Base-by-base conservation (phyloP, 2,888 invertebrate genomes). In the Caenorhabditis sp. region DNA sequence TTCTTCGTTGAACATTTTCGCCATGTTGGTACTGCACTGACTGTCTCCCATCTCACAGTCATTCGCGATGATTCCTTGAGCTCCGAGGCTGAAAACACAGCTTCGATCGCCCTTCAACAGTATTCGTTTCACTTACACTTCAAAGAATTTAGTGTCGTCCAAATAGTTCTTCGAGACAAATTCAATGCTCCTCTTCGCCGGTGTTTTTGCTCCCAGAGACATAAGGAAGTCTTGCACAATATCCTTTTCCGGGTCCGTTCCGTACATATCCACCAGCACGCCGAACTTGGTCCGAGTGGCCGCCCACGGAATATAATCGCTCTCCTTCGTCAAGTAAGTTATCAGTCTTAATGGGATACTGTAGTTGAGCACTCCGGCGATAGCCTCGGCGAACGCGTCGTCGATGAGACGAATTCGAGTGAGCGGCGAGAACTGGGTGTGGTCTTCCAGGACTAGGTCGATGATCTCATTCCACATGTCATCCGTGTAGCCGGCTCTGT, bases 401-500 rank as follows among this genome's bases (percentile, higher is more conserved):
- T 78, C 77, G 30, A 84, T 74, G 3, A 84, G 20, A n/a, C 81
- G 77, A 30, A 72, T 68, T 3, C 83, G 74, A 3, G 82, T 81
- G 27, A 62, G 61, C 2, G 65, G 30, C 1, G 74, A 65, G 39
- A 76, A 35, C 9, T 35, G 71, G 41, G 58, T 52, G 48, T 87
- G 86, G 32, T 86, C 78, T 17, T 71, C 61, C 7, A 75, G 65
- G 32, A 88, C 70, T 58, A 80, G 79, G 6, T 77, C 53, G 48
- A 78, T 72, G 39, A 88, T 87, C 45, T 70, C 58, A 39, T 83
- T 79, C 84, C 85, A 83, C 41, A 80, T 70, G 6, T 79, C 63
- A 17, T 65, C 66, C n/a, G 84, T 75, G 61, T 89, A 89, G 43
- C 86, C 86, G n/a, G 83, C 83, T 30, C 89, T 72, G 68, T 89